These are phyloP conservation scores for Drosophila baimaii DNA, from an alignment of 1,140 invertebrate species.

Conservation along the genomic window DNA sequence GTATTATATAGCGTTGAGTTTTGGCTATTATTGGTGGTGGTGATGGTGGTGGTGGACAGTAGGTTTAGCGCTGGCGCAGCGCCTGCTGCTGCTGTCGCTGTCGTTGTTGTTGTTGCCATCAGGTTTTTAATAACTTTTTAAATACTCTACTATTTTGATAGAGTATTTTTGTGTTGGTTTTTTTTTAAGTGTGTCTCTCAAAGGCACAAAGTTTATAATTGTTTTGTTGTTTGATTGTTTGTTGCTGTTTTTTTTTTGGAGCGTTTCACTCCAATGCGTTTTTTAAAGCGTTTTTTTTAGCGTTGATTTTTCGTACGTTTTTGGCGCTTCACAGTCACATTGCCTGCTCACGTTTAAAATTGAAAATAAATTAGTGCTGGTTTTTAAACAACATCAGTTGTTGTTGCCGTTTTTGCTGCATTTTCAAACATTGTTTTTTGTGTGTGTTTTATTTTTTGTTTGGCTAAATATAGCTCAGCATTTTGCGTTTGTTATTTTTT, in stretches of 20 bases:
- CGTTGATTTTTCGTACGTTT: slow-evolving; percentile 24
- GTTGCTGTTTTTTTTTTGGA: slow-evolving; percentile 4
- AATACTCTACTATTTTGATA: slow-evolving; percentile 29
- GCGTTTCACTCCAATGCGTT: slow-evolving; percentile 13
- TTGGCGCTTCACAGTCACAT: slow-evolving; percentile 69
- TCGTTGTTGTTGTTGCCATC: slow-evolving; percentile 77
- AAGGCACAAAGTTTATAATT: slow-evolving; percentile 13
- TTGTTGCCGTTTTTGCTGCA: slow-evolving; percentile 17
- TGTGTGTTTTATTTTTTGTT: slow-evolving; percentile 6
- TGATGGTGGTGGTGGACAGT: slow-evolving; percentile 38
- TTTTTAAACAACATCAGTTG: background rate
- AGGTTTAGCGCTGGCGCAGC: slow-evolving; percentile 49
- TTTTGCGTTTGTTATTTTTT: slow-evolving; percentile 23
- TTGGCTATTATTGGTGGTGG: too few species aligned
- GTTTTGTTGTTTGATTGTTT: background rate
- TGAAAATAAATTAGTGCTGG: slow-evolving; percentile 25
- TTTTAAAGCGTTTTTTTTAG: slow-evolving; percentile 7
- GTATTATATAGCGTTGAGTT: slow-evolving; percentile 1
- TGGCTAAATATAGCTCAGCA: slow-evolving; percentile 37
- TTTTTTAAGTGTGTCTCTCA: slow-evolving; percentile 4
- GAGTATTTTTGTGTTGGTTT: slow-evolving; percentile 4
- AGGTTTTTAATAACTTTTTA: slow-evolving; percentile 59
- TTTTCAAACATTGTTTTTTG: slow-evolving; percentile 20
- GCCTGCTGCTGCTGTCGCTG: slow-evolving; percentile 53
- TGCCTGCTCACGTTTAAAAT: slow-evolving; percentile 51